Percentiles rank a stretch among this genome's conserved stretches.
phyloP scores from a whole-genome alignment of 2,113 vertebrate species.

The Upupa epops region DNA sequence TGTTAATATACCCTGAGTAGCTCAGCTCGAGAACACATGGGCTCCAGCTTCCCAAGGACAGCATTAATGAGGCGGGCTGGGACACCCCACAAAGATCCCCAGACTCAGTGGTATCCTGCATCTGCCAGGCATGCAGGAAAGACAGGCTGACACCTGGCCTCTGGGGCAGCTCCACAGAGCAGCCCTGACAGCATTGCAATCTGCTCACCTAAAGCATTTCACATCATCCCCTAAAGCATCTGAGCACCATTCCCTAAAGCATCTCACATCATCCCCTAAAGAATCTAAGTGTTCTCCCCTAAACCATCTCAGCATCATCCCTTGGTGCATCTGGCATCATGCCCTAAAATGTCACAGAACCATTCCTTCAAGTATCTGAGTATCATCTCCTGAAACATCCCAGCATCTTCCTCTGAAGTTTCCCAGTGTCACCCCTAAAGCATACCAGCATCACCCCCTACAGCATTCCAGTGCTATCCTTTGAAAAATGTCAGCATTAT shows the following conservation, averaged over 20 bases:
- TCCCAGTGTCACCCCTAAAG: not conserved
- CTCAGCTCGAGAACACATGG: slow-evolving; percentile 52
- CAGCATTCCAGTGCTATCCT: no score
- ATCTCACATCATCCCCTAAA: not conserved
- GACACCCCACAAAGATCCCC: slow-evolving; percentile 17
- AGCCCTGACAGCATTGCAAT: not conserved
- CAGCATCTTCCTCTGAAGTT: not conserved
- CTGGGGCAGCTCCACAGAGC: not conserved
- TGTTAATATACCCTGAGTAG: slow-evolving; percentile 68
- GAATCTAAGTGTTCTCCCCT: not conserved
- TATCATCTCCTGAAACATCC: not conserved
- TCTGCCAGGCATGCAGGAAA: not conserved
- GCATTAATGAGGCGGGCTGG: slow-evolving; percentile 30
- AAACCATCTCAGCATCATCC: not conserved
- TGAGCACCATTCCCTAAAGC: not conserved
- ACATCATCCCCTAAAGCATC: not conserved
- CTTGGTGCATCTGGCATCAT: not conserved
- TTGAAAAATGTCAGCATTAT: accelerated
- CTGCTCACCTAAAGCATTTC: not conserved
- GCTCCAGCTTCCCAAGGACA: not conserved
- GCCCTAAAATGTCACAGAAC: not conserved
- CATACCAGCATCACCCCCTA: not conserved
- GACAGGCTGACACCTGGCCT: not conserved
- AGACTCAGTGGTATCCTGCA: not conserved
- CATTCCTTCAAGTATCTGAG: not conserved